Conservation (phyloP, 2,797 vertebrate genomes). For the Paratrypauchen microcephalus region DNA sequence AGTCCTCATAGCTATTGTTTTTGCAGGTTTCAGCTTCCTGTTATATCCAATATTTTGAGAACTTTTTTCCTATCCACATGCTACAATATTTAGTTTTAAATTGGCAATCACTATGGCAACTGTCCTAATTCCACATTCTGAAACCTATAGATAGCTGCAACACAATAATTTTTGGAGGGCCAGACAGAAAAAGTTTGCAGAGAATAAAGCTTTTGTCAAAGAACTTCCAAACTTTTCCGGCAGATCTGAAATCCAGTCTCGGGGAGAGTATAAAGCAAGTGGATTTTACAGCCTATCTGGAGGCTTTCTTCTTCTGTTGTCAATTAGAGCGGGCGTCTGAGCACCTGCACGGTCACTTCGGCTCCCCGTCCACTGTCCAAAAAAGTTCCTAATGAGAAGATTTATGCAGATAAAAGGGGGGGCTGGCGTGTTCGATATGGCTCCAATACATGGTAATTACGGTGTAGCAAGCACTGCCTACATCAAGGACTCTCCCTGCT, state of each 20-base stretch:
- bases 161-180: slow-evolving; percentile 8
- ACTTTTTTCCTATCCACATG: too few relatives aligned
- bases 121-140: too few relatives aligned
- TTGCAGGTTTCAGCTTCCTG: too few relatives aligned
- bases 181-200: slow-evolving; percentile 21
- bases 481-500: slow-evolving; percentile 40
- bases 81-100: too few relatives aligned
- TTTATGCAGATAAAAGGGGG: slow-evolving; percentile 66
- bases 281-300: slow-evolving; percentile 37
- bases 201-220: slow-evolving; percentile 41
- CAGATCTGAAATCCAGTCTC: slow-evolving; percentile 42
- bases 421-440: slow-evolving; percentile 46
- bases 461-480: slow-evolving; percentile 43
- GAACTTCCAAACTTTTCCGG: slow-evolving; percentile 45
- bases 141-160: background rate
- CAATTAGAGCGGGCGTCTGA: slow-evolving; percentile 67
- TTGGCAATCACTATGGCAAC: too few relatives aligned
- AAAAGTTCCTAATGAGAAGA: slow-evolving; percentile 69
- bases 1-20: too few relatives aligned
- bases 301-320: slow-evolving; percentile 65
- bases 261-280: slow-evolving; percentile 21
- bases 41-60: too few relatives aligned
- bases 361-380: slow-evolving; percentile 54
- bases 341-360: slow-evolving; percentile 69
- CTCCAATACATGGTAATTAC: slow-evolving; percentile 65